Evolutionary conservation across 2,113 vertebrate genomes (phyloP).

Genomic region (Myotis yumanensis): DNA sequence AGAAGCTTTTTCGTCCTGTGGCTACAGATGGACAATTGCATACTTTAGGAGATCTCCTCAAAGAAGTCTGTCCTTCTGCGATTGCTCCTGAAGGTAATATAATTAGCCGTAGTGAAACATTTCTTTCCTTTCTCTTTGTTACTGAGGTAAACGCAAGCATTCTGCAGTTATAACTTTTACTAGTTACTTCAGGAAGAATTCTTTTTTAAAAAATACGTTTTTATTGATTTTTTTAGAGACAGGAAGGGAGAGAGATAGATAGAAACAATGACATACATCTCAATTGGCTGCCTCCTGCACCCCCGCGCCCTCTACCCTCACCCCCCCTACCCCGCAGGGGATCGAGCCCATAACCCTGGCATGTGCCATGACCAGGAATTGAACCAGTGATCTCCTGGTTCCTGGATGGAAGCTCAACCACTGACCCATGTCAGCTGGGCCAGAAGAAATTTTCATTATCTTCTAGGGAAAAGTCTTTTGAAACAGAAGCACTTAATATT

Average conservation of each 20-base stretch:
- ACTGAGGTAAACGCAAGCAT: neutral
- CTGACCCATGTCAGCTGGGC: too few species aligned
- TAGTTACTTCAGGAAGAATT: conserved; percentile 29
- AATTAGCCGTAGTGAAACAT: neutral
- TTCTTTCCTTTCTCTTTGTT: neutral
- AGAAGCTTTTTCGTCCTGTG: conserved; percentile 95
- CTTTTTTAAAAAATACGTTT: conserved; percentile 2
- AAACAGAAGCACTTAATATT: conserved; percentile 24
- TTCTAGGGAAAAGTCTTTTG: neutral
- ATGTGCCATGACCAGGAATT: too few species aligned
- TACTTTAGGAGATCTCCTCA: conserved; percentile 94
- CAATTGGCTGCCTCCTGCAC: too few species aligned
- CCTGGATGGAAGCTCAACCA: too few species aligned
- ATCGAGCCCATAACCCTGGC: too few species aligned
- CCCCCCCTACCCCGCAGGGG: too few species aligned
- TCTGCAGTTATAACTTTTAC: neutral
- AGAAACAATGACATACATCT: too few species aligned
- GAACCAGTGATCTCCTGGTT: too few species aligned
- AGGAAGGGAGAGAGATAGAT: too few species aligned
- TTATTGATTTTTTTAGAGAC: too few species aligned
- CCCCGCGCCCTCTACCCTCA: too few species aligned
- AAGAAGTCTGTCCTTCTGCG: conserved; percentile 91
- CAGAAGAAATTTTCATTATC: conserved; percentile 28
- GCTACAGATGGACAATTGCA: conserved; percentile 90
- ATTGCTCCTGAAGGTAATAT: conserved; percentile 89